These are phyloP conservation scores for Hesperophylax magnus DNA, from an alignment of 1,140 invertebrate species.

Conservation along the genomic window DNA sequence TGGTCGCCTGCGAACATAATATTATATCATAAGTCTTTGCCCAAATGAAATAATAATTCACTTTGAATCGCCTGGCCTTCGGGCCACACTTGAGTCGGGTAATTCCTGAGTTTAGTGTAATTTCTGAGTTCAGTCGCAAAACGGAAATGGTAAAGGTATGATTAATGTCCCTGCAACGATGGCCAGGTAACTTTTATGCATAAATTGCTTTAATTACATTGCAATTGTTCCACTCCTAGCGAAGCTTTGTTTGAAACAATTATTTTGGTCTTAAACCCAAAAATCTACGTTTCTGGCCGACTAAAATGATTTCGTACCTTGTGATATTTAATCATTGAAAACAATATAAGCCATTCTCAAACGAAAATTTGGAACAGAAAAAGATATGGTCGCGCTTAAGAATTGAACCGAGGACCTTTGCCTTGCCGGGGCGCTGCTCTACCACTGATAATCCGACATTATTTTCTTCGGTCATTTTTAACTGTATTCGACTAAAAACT, in stretches of 20 bases:
- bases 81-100: not conserved
- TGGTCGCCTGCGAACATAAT: constrained; percentile 51
- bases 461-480: too few relatives aligned
- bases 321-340: too few relatives aligned
- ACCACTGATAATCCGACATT: too few relatives aligned
- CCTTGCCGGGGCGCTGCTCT: too few relatives aligned
- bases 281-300: too few relatives aligned
- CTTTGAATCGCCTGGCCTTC: constrained; percentile 36
- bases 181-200: not conserved
- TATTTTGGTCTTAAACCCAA: not conserved
- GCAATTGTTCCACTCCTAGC: not conserved
- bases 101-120: not conserved
- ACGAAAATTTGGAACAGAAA: too few relatives aligned
- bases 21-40: constrained; percentile 16
- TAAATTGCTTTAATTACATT: not conserved
- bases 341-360: too few relatives aligned
- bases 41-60: constrained; percentile 55
- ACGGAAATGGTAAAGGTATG: not conserved
- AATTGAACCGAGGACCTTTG: too few relatives aligned
- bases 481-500: too few relatives aligned
- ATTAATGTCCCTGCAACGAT: not conserved
- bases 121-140: not conserved
- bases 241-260: not conserved
- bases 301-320: too few relatives aligned
- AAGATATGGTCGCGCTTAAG: too few relatives aligned